A percentile compares a stretch with the other conserved stretches of the same genome.
These are phyloP conservation scores for Xestia ashworthii DNA, from an alignment of 2,888 invertebrate species.

Conservation along the genomic window DNA sequence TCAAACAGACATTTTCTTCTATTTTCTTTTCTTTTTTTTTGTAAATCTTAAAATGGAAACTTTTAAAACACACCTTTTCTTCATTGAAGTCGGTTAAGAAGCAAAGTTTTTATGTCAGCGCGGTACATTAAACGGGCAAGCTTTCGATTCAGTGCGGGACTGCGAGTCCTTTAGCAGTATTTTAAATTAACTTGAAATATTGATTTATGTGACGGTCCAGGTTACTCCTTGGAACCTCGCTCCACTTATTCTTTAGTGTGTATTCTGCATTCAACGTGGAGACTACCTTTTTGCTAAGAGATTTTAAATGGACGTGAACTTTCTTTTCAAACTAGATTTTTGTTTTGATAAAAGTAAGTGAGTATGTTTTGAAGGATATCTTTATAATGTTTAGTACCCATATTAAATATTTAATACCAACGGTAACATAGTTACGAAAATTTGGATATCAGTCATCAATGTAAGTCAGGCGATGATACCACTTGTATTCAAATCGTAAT, in stretches of 20 bases:
- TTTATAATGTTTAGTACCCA: too few species aligned
- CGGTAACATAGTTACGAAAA: too few species aligned
- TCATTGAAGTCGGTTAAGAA: background rate
- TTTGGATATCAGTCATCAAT: too few species aligned
- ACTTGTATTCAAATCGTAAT: too few species aligned
- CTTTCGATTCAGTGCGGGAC: slow-evolving; percentile 74
- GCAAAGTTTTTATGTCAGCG: slow-evolving; percentile 62
- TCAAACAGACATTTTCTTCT: too few species aligned
- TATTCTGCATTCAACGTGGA: slow-evolving; percentile 35
- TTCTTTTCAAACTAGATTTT: background rate
- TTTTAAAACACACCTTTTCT: background rate
- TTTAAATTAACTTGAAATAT: slow-evolving; percentile 79
- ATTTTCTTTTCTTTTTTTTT: too few species aligned
- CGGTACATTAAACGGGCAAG: slow-evolving; percentile 69
- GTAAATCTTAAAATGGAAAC: too few species aligned
- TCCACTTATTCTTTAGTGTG: slow-evolving; percentile 21
- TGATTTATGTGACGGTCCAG: slow-evolving; percentile 72
- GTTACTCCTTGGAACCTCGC: slow-evolving; percentile 39
- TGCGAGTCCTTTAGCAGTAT: slow-evolving; percentile 74
- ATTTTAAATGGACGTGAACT: slow-evolving; percentile 4
- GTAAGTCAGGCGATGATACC: too few species aligned
- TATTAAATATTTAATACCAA: too few species aligned
- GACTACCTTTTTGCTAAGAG: slow-evolving; percentile 19
- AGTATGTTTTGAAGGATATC: too few species aligned
- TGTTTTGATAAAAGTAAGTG: background rate